These are phyloP conservation scores for Acanthoscelides obtectus DNA, from an alignment of 2,888 invertebrate species.

Conservation along the genomic window DNA sequence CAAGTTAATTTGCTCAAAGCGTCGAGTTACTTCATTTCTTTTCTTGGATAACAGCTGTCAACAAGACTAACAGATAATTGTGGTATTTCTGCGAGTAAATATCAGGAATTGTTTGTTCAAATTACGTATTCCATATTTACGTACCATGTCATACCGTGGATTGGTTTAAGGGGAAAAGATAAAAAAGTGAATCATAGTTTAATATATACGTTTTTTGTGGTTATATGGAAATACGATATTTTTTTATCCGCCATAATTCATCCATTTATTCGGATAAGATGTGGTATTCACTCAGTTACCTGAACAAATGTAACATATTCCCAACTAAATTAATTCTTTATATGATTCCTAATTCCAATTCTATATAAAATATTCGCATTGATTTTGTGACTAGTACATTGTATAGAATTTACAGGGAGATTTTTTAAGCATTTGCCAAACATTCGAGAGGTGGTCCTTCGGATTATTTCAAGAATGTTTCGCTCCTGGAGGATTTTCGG, in stretches of 20 bases:
- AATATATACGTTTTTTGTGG: background rate
- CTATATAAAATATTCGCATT: background rate
- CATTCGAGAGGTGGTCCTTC: too few species aligned
- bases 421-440: too few species aligned
- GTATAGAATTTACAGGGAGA: background rate
- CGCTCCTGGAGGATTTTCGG: too few species aligned
- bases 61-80: background rate
- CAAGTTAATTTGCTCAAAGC: too few species aligned
- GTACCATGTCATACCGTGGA: background rate
- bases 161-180: background rate
- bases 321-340: background rate
- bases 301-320: background rate
- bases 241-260: background rate
- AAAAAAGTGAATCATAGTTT: background rate
- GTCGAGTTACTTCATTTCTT: too few species aligned
- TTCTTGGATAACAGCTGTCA: too few species aligned
- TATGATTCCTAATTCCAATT: background rate
- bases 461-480: too few species aligned
- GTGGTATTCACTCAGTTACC: background rate
- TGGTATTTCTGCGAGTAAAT: background rate
- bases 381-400: background rate
- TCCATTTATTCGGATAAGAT: background rate
- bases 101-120: background rate
- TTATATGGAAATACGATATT: background rate
- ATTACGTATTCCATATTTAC: background rate